These are phyloP conservation scores for zebrafish (Danio rerio) DNA, from an alignment of 2,113 vertebrate species.

Conservation along the genomic window GRCz12tu NC_133178.1:32916001-32916500, in stretches of 20 bases:
- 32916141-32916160: neutral
- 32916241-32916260: too few species aligned
- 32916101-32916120: neutral
- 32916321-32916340: too few species aligned
- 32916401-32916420: neutral
- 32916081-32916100: neutral
- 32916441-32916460: constrained; percentile 45
- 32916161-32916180: neutral
- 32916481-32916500: constrained; percentile 42
- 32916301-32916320: too few species aligned
- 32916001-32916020: neutral
- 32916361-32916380: too few species aligned
- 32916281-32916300: too few species aligned
- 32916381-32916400: too few species aligned
- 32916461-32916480: constrained; percentile 53
- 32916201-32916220: neutral
- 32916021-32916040: neutral
- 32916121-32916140: neutral
- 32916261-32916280: too few species aligned
- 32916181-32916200: neutral
- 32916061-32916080: constrained; percentile 21
- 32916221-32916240: too few species aligned
- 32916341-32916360: too few species aligned
- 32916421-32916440: neutral
- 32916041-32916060: neutral